Conservation (phyloP, 2,797 vertebrate genomes). For the Karalla daura region DNA sequence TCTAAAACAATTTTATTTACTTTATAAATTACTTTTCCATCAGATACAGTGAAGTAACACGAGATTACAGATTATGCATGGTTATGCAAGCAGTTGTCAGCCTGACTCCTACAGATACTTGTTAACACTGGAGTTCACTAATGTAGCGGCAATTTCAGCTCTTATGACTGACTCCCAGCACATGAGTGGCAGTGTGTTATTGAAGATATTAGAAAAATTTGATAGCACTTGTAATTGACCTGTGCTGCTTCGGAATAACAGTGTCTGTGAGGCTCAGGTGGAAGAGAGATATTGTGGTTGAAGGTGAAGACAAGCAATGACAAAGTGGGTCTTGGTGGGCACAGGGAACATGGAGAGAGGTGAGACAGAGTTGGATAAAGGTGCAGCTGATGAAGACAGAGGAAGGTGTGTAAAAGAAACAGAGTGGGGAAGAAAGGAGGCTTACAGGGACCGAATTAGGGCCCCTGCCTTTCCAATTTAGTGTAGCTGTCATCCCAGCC, state of each 20-base stretch:
- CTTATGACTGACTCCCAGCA: too few relatives aligned
- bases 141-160: not conserved
- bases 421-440: constrained; percentile 2
- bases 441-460: constrained; percentile 43
- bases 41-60: not conserved
- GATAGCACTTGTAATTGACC: not conserved
- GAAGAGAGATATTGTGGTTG: not conserved
- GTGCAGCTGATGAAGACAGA: constrained; percentile 49
- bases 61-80: not conserved
- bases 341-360: constrained; percentile 10
- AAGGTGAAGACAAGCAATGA: constrained; percentile 7
- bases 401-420: constrained; percentile 29
- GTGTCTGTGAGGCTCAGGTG: not conserved
- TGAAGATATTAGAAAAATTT: not conserved
- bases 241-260: not conserved
- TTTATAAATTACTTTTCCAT: not conserved
- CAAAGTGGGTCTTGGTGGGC: not conserved
- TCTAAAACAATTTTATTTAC: not conserved
- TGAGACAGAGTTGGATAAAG: constrained; percentile 6
- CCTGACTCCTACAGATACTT: not conserved
- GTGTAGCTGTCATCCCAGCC: constrained; percentile 53
- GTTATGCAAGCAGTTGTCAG: not conserved
- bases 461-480: constrained; percentile 62
- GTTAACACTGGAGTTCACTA: not conserved
- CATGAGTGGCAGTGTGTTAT: not conserved